Base-by-base conservation (phyloP, 1,140 invertebrate species). In the Andricus grossulariae region DNA sequence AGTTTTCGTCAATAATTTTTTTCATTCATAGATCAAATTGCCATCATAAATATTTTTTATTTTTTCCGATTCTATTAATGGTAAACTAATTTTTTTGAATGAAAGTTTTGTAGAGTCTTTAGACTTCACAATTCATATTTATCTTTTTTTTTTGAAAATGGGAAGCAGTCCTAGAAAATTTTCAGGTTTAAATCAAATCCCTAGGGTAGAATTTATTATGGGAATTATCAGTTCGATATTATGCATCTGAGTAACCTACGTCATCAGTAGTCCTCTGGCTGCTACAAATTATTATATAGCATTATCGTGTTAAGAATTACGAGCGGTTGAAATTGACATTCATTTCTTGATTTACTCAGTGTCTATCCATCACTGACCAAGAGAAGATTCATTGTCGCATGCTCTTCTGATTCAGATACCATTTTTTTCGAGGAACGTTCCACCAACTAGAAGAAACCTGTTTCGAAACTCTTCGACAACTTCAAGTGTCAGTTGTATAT, bases 281-380 rank as follows among this genome's bases (percentile, higher is more conserved):
- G 60, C 39, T 66, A 66, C 32, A 66, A 66, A 45, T 66, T 66
- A 66, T 66, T 66, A 16, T 66, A 66, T 66, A 66, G 60, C 39
- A 66, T 66, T 66, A 66, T 66, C 25, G 25, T 66, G 60, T 66
- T 66, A 66, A 66, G 60, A 66, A 66, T 66, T 32, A 66, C 25
- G 60, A 66, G 25, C 60, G 32, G 60, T 66, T 66, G 25, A 66
- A 66, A 66, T 66, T 66, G 60, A 66, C 60, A 66, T 66, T 66
- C 60, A 66, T 66, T 66, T 66, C 60, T 66, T 66, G 60, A 66
- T 66, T 66, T 39, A 66, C 21, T 66, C 60, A 32, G 60, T 66
- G 60, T 39, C 32, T 66, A 32, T 66, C 39, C 60, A 66, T 66
- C 60, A 39, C 15, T 32, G 39, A 66, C 25, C 45, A 66, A 66